phyloP scores from a whole-genome alignment of 2,888 invertebrate genomes.

The Linyphia triangularis region DNA sequence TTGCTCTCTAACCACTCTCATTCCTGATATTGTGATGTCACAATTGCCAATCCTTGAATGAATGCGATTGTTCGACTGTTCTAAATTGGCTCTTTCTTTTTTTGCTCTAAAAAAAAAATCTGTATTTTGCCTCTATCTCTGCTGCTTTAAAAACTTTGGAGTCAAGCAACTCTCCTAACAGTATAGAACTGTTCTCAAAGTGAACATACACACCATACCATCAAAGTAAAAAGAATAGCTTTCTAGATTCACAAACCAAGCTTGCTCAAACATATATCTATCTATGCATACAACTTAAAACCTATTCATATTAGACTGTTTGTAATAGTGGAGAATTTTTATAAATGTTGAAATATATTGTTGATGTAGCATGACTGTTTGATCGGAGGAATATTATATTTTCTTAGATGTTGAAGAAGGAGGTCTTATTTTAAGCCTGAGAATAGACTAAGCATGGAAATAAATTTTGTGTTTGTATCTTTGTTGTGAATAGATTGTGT shows the following conservation, averaged over 20 bases:
- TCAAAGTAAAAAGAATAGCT: constrained; percentile 60
- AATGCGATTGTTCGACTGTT: too few relatives aligned
- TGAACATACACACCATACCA: constrained; percentile 42
- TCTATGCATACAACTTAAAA: constrained; percentile 15
- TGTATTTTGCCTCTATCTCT: constrained; percentile 4
- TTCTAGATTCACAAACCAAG: constrained; percentile 32
- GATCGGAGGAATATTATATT: constrained; percentile 56
- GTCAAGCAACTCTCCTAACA: too few relatives aligned
- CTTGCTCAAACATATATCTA: constrained; percentile 58
- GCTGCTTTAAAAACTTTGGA: too few relatives aligned
- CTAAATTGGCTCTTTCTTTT: too few relatives aligned
- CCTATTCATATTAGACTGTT: constrained; percentile 53
- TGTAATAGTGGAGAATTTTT: constrained; percentile 65
- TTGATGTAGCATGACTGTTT: constrained; percentile 55
- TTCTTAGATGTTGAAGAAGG: constrained; percentile 53
- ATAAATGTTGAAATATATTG: constrained; percentile 55
- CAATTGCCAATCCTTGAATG: too few relatives aligned
- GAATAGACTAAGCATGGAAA: constrained; percentile 41
- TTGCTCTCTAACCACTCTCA: too few relatives aligned
- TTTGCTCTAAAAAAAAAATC: too few relatives aligned
- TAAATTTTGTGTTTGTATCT: constrained; percentile 44
- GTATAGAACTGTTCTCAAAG: too few relatives aligned
- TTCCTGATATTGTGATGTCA: too few relatives aligned
- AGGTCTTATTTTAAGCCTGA: constrained; percentile 51
- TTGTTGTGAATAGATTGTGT: constrained; percentile 54